Evolutionary conservation across 2,113 vertebrate species (phyloP).

Genomic region (Bucco capensis): DNA sequence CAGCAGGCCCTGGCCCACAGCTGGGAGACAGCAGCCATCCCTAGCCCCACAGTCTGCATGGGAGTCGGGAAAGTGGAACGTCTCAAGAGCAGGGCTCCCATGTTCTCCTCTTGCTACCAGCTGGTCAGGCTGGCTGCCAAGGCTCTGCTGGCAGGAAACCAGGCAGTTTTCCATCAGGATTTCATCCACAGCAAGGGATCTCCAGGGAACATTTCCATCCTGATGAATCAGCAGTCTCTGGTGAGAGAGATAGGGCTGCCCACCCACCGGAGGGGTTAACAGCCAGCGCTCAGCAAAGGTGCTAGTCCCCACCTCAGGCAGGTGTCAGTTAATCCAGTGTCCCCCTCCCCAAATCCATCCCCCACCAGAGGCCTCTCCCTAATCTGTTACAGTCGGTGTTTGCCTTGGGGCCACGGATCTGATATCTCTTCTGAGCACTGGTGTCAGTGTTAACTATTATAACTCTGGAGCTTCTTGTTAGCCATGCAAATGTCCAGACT

Average conservation of each 20-base stretch:
- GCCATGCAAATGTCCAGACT: background rate
- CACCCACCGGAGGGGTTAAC: background rate
- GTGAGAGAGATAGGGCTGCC: background rate
- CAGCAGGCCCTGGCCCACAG: background rate
- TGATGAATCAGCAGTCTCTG: slow-evolving; percentile 60
- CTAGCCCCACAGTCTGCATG: background rate
- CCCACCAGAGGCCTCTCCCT: slow-evolving; percentile 10
- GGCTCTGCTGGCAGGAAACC: slow-evolving; percentile 48
- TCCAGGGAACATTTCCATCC: slow-evolving; percentile 19
- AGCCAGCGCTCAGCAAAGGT: background rate
- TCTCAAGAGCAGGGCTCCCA: slow-evolving; percentile 7
- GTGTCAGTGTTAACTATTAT: slow-evolving; percentile 25
- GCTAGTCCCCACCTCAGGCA: background rate
- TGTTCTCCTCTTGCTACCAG: slow-evolving; percentile 54
- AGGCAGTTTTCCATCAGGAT: slow-evolving; percentile 49
- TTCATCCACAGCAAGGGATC: background rate
- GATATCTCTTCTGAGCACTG: background rate
- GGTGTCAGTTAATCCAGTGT: slow-evolving; percentile 13
- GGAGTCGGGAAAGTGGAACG: background rate
- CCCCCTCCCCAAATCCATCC: background rate
- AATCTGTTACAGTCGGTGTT: slow-evolving; percentile 38
- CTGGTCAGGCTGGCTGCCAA: slow-evolving; percentile 58
- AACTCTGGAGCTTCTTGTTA: slow-evolving; percentile 42
- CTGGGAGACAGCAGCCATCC: background rate
- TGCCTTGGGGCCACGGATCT: slow-evolving; percentile 10